A percentile compares a stretch with the other conserved stretches of the same genome.
These are phyloP conservation scores for Lepidurus arcticus DNA, from an alignment of 1,140 invertebrate species.

Conservation along the genomic window DNA sequence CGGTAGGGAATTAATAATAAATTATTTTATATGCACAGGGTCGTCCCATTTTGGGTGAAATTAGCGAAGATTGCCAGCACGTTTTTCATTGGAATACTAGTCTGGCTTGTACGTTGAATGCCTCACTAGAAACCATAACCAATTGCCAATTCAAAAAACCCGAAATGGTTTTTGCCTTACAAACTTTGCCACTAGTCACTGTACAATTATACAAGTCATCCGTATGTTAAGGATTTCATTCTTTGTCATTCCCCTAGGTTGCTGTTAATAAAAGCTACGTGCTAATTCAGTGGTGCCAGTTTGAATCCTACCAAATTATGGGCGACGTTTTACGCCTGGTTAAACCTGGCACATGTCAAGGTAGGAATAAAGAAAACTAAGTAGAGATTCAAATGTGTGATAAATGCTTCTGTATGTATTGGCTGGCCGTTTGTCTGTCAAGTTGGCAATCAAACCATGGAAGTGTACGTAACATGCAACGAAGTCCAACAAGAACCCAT, in stretches of 20 bases:
- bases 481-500: not conserved
- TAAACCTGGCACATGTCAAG: not conserved
- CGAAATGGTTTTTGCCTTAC: not conserved
- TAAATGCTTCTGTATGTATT: not conserved
- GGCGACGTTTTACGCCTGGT: not conserved
- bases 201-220: not conserved
- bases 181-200: not conserved
- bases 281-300: not conserved
- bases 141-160: not conserved
- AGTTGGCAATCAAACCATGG: conserved; percentile 1
- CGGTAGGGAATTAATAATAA: not conserved
- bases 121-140: not conserved
- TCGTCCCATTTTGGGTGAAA: not conserved
- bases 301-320: not conserved
- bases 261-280: not conserved
- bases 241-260: not conserved
- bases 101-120: not conserved
- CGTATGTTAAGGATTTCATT: not conserved
- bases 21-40: not conserved
- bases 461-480: not conserved
- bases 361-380: not conserved
- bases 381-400: not conserved
- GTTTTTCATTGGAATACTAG: not conserved
- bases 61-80: not conserved
- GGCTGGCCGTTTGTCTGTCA: not conserved